A percentile compares a stretch with the other conserved stretches of the same genome.
Evolutionary conservation across 2,797 vertebrate species (phyloP).

Genomic region (Rhabdophis nuchalis): DNA sequence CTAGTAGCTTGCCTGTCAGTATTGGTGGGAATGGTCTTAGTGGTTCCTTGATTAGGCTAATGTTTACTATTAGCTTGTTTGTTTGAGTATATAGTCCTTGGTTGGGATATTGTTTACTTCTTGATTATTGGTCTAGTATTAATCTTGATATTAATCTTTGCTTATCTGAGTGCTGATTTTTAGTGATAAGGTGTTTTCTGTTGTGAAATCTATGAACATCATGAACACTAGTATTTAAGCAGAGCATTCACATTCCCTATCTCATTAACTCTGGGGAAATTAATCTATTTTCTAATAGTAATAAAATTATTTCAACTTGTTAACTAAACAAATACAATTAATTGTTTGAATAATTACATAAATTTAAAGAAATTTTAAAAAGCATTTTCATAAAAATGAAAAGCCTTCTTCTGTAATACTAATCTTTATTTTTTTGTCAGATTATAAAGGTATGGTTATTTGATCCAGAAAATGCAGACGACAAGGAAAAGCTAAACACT

Average conservation of each 20-base stretch:
- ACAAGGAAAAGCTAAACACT: neutral
- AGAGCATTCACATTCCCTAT: neutral
- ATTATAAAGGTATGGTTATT: conserved; percentile 29
- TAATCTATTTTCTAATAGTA: neutral
- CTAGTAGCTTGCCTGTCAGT: neutral
- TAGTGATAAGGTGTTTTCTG: neutral
- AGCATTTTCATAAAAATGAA: neutral
- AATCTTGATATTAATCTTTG: neutral
- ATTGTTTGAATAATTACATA: neutral
- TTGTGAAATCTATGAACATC: neutral
- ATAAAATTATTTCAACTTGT: neutral
- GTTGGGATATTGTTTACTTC: neutral
- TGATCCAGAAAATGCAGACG: conserved; percentile 48
- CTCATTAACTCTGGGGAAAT: neutral
- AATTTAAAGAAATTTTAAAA: neutral
- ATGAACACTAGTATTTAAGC: neutral
- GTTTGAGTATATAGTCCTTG: neutral
- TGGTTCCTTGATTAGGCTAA: neutral
- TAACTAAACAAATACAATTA: neutral
- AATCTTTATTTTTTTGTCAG: conserved; percentile 33
- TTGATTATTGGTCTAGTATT: neutral
- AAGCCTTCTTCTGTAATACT: neutral
- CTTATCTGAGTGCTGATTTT: neutral
- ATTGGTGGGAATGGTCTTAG: neutral
- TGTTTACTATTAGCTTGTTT: neutral